Evolutionary conservation across 2,888 invertebrate genomes (phyloP), one percentile per base, ranked within the genome.

Genomic region (Hydriomena furcata): DNA sequence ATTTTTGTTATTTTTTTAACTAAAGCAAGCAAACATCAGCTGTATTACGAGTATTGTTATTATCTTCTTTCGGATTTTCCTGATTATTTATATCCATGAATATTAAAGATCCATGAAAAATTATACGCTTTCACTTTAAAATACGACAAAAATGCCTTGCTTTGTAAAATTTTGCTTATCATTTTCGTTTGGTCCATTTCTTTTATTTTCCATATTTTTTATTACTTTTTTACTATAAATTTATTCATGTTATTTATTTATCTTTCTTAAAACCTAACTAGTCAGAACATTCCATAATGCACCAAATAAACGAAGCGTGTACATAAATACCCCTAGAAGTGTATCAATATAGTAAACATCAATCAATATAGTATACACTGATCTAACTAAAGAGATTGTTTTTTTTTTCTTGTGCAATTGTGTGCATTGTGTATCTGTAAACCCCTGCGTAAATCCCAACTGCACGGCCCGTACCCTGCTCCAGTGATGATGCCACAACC

Each of bases 401-500:
- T 51, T 45, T 45, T n/a, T 48, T 61, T 58, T 68, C 52, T 65
- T 65, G 63, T 68, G 75, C 79, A 76, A 79, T 64, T 77, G 69
- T 79, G 71, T 79, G 85, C 82, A 80, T 83, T 83, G 79, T 87
- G 79, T 84, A 76, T 78, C 71, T 83, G 77, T 83, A 73, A 78
- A 63, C 71, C 82, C 82, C 73, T 82, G 70, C 78, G 66, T 82
- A 79, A 76, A 71, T 69, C 80, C 79, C 74, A 69, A 73, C 65
- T 72, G 80, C 83, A 81, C 82, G 81, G 76, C 79, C 74, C 74
- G 73, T 72, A 66, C 74, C 76, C 74, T 73, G 80, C 78, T 77
- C 65, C 89, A 89, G 89, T 69, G 89, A 89, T 68, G 88, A 88
- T 78, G 73, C 74, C 65, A 85, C 84, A 60, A 83, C 81, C 67